A percentile compares a stretch with the other conserved stretches of the same genome.
phyloP scores from a whole-genome alignment of 2,113 vertebrate species.

The Corythoichthys intestinalis region DNA sequence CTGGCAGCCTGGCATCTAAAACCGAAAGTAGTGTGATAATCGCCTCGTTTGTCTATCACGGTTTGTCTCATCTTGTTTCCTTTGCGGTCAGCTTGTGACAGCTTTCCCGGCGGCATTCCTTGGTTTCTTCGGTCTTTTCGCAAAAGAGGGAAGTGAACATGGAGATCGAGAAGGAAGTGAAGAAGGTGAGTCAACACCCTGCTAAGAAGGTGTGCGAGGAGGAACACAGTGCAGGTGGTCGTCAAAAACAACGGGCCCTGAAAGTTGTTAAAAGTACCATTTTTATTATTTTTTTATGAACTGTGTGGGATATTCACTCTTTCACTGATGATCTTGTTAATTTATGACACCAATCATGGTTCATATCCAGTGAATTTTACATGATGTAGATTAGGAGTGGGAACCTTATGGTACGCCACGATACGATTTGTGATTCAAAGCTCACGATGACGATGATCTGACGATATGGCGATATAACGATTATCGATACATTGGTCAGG shows the following conservation, averaged over 20 bases:
- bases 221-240: constrained; percentile 37
- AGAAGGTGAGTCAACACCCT: constrained; percentile 68
- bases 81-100: background rate
- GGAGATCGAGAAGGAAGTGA: constrained; percentile 72
- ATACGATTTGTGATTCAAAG: too few relatives aligned
- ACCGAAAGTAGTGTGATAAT: background rate
- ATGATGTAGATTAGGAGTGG: too few relatives aligned
- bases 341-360: background rate
- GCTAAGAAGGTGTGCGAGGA: constrained; percentile 43
- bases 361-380: background rate
- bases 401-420: too few relatives aligned
- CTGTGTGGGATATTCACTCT: background rate
- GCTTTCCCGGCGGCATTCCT: too few relatives aligned
- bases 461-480: too few relatives aligned
- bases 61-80: background rate
- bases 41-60: background rate
- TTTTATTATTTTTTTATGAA: background rate
- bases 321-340: background rate
- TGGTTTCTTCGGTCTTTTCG: background rate
- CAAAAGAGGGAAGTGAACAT: constrained; percentile 29
- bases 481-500: too few relatives aligned
- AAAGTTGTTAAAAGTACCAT: background rate
- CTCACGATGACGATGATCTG: too few relatives aligned
- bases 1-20: constrained; percentile 2
- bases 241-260: background rate